Evolutionary conservation across 2,113 vertebrate species (phyloP).

Genomic region (Forbesichthys papilliferus): DNA sequence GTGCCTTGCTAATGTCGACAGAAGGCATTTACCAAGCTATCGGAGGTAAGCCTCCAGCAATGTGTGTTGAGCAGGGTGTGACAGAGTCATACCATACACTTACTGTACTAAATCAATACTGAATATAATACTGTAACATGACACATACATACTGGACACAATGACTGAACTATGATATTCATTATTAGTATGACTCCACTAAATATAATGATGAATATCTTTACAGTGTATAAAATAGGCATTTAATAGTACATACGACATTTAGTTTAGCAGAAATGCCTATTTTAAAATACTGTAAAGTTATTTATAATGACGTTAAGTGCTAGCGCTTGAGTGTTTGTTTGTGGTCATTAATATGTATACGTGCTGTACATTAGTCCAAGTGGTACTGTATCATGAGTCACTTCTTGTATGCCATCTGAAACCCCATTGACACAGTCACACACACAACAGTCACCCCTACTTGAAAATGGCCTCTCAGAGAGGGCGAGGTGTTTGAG

Average conservation of each 20-base stretch:
- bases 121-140: constrained; percentile 7
- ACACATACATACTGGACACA: not conserved
- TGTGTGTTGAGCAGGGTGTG: constrained; percentile 33
- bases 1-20: constrained; percentile 48
- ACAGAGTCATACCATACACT: constrained; percentile 24
- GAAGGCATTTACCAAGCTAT: constrained; percentile 45
- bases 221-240: no score
- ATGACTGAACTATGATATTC: no score
- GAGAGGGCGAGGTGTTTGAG: constrained; percentile 56
- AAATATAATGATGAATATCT: no score
- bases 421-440: constrained; percentile 10
- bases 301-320: no score
- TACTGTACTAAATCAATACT: constrained; percentile 18
- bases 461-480: constrained; percentile 19
- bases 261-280: no score
- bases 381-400: not conserved
- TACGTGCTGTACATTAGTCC: no score
- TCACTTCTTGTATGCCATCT: not conserved
- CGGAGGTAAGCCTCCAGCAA: constrained; percentile 30
- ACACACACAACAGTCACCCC: constrained; percentile 21
- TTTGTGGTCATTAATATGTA: no score
- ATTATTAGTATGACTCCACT: no score
- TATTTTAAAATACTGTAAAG: no score
- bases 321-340: no score
- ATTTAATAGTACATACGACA: no score